Conservation (phyloP, 2,888 invertebrate species). For the Parapristionchus giblindavisi region DNA sequence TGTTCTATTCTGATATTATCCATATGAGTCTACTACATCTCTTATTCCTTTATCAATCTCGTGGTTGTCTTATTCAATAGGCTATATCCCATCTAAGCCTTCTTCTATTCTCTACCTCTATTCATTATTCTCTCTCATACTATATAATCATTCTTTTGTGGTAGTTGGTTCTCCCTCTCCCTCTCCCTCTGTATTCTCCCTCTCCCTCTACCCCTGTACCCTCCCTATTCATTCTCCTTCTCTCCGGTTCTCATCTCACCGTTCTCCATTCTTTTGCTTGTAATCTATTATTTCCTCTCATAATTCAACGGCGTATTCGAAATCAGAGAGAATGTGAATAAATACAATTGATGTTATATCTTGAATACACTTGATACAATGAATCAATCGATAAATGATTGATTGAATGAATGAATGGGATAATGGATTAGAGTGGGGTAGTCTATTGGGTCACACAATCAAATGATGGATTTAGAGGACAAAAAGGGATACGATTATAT, state of each 20-base stretch:
- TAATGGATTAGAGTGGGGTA: too few relatives aligned
- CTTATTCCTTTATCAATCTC: background rate
- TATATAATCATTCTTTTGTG: conserved; percentile 2
- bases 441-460: too few relatives aligned
- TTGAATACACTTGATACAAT: too few relatives aligned
- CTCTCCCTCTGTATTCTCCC: conserved; percentile 13
- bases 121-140: background rate
- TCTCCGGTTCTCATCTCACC: background rate
- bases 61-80: background rate
- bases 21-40: background rate
- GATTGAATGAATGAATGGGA: too few relatives aligned
- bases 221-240: background rate
- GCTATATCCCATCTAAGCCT: background rate
- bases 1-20: too few relatives aligned
- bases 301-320: background rate
- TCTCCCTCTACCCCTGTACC: conserved; percentile 1
- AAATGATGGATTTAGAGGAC: too few relatives aligned
- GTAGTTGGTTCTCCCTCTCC: background rate
- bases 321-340: too few relatives aligned
- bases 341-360: too few relatives aligned
- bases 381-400: too few relatives aligned
- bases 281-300: background rate
- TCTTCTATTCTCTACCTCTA: conserved; percentile 1
- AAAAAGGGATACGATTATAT: too few relatives aligned
- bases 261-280: background rate